Evolutionary conservation across 1,140 invertebrate genomes (phyloP).

Genomic region (Thaumatotibia leucotreta): DNA sequence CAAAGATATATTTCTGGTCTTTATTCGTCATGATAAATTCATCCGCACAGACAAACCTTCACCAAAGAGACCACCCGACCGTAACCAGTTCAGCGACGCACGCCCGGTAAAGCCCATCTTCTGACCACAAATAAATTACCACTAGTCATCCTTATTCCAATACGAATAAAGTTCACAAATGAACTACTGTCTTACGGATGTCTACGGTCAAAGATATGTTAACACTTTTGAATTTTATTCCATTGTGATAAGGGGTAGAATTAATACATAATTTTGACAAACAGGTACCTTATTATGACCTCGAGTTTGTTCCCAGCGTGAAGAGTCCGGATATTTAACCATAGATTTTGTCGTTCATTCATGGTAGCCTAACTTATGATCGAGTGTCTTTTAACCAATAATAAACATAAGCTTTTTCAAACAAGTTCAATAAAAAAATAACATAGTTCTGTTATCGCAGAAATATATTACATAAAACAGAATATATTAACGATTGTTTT

Average conservation of each 20-base stretch:
- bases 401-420: no score
- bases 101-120: neutral
- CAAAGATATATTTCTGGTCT: neutral
- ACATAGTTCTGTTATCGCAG: no score
- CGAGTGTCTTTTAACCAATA: no score
- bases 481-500: no score
- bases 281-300: neutral
- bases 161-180: neutral
- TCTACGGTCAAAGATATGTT: neutral
- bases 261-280: neutral
- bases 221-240: neutral
- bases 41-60: neutral
- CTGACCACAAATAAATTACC: neutral
- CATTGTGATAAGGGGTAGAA: neutral
- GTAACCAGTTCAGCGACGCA: neutral
- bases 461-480: no score
- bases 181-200: neutral
- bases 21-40: neutral
- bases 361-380: no score
- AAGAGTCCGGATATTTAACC: neutral
- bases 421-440: no score
- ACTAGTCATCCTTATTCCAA: neutral
- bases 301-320: neutral
- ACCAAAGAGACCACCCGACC: neutral
- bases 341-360: no score